phyloP scores from a whole-genome alignment of 1,140 invertebrate species.

The Oryctes rhinoceros region DNA sequence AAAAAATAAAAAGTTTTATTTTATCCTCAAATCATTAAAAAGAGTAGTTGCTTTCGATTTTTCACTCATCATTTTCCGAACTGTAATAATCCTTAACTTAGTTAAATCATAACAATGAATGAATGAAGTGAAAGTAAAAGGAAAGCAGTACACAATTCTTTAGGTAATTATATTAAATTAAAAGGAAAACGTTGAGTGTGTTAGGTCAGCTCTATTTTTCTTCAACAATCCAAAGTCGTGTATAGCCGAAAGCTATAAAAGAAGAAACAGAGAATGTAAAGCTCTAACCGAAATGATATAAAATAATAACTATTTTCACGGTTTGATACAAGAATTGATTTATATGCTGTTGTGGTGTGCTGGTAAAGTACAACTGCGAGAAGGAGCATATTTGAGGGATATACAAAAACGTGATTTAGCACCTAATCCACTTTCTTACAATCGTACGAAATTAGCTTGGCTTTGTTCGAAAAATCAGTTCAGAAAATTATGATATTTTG shows the following conservation, averaged over 20 bases:
- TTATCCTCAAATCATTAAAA: neutral
- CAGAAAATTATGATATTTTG: constrained; percentile 21
- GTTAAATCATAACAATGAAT: neutral
- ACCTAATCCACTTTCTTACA: constrained; percentile 14
- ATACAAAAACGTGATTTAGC: constrained; percentile 26
- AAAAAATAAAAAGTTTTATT: neutral
- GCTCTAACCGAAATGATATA: neutral
- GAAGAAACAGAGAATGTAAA: neutral
- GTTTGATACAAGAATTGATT: constrained; percentile 18
- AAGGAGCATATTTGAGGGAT: neutral
- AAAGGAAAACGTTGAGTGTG: neutral
- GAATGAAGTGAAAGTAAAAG: neutral
- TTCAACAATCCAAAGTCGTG: neutral
- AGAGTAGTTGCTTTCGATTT: too few relatives aligned
- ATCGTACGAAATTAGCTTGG: constrained; percentile 3
- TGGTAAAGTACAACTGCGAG: neutral
- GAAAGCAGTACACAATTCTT: neutral
- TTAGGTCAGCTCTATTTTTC: too few relatives aligned
- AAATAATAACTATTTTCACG: constrained; percentile 14
- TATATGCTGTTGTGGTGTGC: constrained; percentile 7
- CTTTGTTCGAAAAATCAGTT: constrained; percentile 21
- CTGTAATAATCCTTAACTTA: neutral
- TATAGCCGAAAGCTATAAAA: neutral
- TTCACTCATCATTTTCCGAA: too few relatives aligned
- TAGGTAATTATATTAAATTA: neutral